These are phyloP conservation scores for Temnothorax curvispinosus DNA, from an alignment of 1,140 invertebrate species.

Conservation along the genomic window DNA sequence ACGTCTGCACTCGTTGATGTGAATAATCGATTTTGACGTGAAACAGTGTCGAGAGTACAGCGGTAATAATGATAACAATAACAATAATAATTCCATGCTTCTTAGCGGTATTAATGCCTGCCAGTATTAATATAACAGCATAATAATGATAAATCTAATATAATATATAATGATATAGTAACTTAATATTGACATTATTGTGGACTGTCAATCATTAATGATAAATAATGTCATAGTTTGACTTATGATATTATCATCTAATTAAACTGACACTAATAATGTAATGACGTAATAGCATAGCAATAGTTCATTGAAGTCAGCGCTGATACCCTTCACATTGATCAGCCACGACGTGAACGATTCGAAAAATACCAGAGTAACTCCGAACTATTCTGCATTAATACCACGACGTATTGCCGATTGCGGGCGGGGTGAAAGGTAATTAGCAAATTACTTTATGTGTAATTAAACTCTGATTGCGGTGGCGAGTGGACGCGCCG, in stretches of 20 bases:
- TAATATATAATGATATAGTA: not conserved
- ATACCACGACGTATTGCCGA: constrained; percentile 1
- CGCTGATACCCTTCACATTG: not conserved
- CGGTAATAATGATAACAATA: not conserved
- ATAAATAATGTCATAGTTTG: not conserved
- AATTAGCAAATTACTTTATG: constrained; percentile 47
- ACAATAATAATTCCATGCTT: not conserved
- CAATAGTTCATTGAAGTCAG: not conserved
- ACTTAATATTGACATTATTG: not conserved
- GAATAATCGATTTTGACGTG: constrained; percentile 29
- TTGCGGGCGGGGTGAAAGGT: not conserved
- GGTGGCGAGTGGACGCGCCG: not conserved
- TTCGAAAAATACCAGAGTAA: not conserved
- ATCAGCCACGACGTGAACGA: not conserved
- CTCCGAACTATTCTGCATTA: not conserved
- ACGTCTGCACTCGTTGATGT: constrained; percentile 14
- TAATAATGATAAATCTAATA: not conserved
- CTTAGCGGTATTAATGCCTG: not conserved
- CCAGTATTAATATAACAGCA: not conserved
- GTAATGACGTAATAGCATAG: not conserved
- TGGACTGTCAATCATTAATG: not conserved
- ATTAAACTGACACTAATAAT: constrained; percentile 22
- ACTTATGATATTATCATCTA: not conserved
- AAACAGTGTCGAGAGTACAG: not conserved
- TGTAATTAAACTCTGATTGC: constrained; percentile 55